These are phyloP conservation scores for Poecilia wingei DNA, from an alignment of 2,797 vertebrate species.

Conservation along the genomic window DNA sequence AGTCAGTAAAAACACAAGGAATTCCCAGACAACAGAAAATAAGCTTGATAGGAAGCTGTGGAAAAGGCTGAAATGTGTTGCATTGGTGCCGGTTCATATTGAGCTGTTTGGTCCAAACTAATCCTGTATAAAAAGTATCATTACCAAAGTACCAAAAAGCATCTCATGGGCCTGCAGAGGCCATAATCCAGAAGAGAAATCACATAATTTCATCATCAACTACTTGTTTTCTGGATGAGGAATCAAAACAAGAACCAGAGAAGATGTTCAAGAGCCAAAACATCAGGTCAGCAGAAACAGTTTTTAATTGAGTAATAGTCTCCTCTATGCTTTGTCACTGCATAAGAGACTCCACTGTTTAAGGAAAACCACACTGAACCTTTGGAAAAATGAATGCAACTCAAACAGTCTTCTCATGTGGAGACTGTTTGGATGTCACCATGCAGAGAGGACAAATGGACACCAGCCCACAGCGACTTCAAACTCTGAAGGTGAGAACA, in stretches of 20 bases:
- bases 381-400: background rate
- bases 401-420: background rate
- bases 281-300: background rate
- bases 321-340: background rate
- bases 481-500: background rate
- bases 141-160: background rate
- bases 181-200: background rate
- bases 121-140: background rate
- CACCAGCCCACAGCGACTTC: background rate
- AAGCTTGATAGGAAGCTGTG: background rate
- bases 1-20: background rate
- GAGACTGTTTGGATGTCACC: background rate
- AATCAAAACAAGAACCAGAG: background rate
- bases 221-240: background rate
- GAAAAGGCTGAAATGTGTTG: background rate
- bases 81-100: background rate
- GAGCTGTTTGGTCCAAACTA: background rate
- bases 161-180: background rate
- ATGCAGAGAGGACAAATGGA: background rate
- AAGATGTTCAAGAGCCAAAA: background rate
- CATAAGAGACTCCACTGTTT: background rate
- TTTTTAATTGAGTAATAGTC: background rate
- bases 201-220: background rate
- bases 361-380: background rate
- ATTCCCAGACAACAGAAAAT: background rate